Base-by-base conservation (phyloP, 2,797 vertebrate genomes). In the Diceros bicornis region DNA sequence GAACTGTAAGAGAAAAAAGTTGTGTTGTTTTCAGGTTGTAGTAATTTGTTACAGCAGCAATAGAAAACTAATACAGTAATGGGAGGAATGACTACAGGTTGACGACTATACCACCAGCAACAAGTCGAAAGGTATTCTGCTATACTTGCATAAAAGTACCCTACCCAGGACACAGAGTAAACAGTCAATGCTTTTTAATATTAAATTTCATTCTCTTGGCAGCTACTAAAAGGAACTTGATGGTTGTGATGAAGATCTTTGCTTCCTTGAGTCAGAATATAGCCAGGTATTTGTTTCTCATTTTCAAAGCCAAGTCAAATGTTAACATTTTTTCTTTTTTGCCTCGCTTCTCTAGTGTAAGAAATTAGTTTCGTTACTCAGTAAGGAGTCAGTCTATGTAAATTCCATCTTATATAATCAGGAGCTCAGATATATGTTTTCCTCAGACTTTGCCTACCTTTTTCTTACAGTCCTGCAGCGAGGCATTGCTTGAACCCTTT, bases 261-360 rank as follows among this genome's bases (percentile, higher is more conserved):
- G 27, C 7, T 59, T 84, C 7, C 25, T 20, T 68, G 37, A 37
- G 8, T n/a, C 37, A 90, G 12, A 10, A 25, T 84, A 23, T n/a
- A 13, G 11, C 7, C 41, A 79, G 7, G 12, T 44, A 81, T 68
- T 88, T 62, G 14, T 62, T 82, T 91, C 29, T 93, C 44, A 78
- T 66, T 93, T 91, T 89, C 62, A 85, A 87, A 83, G 16, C n/a
- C 11, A 86, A 78, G 10, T 9, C 25, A 83, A 72, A 86, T 72
- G 61, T 32, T 97, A 69, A 50, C 66, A 34, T 57, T 83, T 83
- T 83, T 71, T 52, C 84, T 25, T 41, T 72, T 92, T 75, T 55
- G 2, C 4, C 8, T 90, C 13, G 59, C 2, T 34, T 94, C 4
- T 9, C 34, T 83, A 6, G 8, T 68, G 2, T 64, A 79, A 89